Percentiles rank a stretch among this genome's conserved stretches.
Conservation (phyloP, 1,140 invertebrate genomes). For the Mesaphorura yosii region DNA sequence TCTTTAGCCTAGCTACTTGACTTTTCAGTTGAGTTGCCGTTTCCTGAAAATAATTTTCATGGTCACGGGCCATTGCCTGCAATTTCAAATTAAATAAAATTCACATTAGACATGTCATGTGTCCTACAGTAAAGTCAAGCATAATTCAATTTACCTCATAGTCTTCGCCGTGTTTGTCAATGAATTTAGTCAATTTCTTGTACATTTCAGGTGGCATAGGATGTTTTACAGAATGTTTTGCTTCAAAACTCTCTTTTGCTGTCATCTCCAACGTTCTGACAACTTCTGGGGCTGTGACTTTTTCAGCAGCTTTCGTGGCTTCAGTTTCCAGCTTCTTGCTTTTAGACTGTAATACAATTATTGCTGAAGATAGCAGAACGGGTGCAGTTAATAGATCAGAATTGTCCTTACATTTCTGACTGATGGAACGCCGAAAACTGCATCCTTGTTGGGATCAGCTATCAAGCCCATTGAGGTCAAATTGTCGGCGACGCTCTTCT, state of each 20-base stretch:
- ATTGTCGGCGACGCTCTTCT: slow-evolving; percentile 23
- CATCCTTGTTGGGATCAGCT: slow-evolving; percentile 21
- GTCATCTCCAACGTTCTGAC: slow-evolving; percentile 9
- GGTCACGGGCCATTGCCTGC: slow-evolving; percentile 27
- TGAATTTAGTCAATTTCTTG: slow-evolving; percentile 19
- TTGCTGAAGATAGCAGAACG: slow-evolving; percentile 5
- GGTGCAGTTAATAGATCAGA: no score
- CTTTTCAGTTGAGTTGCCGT: slow-evolving; percentile 20
- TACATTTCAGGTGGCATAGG: slow-evolving; percentile 23
- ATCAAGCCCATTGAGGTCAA: slow-evolving; percentile 26
- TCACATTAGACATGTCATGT: not conserved
- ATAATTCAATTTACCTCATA: slow-evolving; percentile 22
- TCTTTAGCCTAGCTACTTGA: slow-evolving; percentile 25
- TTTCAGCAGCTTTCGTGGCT: not conserved
- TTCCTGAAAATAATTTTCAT: slow-evolving; percentile 30
- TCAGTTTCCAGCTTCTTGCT: not conserved
- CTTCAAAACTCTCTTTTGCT: slow-evolving; percentile 11
- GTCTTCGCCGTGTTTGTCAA: slow-evolving; percentile 30
- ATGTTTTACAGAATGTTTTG: slow-evolving; percentile 21
- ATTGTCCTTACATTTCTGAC: no score
- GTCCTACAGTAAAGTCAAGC: no score
- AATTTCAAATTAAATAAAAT: slow-evolving; percentile 4
- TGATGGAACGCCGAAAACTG: slow-evolving; percentile 1
- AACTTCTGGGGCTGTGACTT: slow-evolving; percentile 6
- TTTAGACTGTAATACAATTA: not conserved